These are phyloP conservation scores for Rhingia rostrata DNA, from an alignment of 2,888 invertebrate species.

Conservation along the genomic window DNA sequence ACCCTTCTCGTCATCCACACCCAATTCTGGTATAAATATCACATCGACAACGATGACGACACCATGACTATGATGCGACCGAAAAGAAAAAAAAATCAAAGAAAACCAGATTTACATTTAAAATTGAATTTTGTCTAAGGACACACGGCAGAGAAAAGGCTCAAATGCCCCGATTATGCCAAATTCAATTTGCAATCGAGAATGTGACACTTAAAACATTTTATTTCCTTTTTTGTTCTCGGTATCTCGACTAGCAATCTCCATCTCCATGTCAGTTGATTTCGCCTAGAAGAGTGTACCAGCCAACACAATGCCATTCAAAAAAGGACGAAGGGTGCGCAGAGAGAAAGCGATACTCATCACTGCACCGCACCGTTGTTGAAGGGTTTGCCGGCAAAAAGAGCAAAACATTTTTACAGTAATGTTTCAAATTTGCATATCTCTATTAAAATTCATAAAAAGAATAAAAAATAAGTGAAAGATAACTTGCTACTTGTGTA, in stretches of 20 bases:
- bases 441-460: conserved; percentile 74
- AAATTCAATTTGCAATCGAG: conserved; percentile 78
- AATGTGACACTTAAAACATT: conserved; percentile 73
- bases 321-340: conserved; percentile 20
- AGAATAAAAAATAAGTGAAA: conserved; percentile 74
- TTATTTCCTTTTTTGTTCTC: conserved; percentile 45
- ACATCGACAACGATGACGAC: conserved; percentile 64
- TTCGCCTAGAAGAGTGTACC: not conserved
- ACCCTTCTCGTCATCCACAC: conserved; percentile 1
- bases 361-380: conserved; percentile 51
- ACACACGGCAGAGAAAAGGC: conserved; percentile 50
- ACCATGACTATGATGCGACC: too few relatives aligned
- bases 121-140: conserved; percentile 79
- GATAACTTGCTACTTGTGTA: conserved; percentile 39
- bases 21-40: conserved; percentile 47
- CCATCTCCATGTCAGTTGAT: not conserved
- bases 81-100: conserved; percentile 73
- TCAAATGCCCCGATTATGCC: conserved; percentile 77
- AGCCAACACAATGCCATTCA: not conserved
- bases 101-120: conserved; percentile 79
- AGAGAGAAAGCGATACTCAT: conserved; percentile 68
- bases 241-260: not conserved
- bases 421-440: conserved; percentile 69
- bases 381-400: conserved; percentile 64
- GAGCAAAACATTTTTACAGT: conserved; percentile 70